Conservation (phyloP, 2,888 invertebrate genomes). For the Epinotia nisella region DNA sequence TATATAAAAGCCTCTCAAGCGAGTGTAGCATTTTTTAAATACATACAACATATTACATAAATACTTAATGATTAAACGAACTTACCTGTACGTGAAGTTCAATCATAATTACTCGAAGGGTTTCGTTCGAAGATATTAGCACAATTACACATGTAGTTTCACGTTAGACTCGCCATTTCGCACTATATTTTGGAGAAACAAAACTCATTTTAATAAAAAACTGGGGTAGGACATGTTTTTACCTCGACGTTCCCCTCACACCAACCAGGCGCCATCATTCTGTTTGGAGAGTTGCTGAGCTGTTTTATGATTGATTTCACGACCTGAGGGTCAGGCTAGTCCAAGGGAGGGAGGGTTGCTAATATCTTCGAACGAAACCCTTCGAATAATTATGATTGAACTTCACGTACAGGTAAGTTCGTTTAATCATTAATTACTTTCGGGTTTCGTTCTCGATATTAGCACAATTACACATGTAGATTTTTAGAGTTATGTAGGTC, state of each 20-base stretch:
- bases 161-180: conserved; percentile 17
- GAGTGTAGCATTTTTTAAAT: too few relatives aligned
- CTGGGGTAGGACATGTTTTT: background rate
- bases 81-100: too few relatives aligned
- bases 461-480: too few relatives aligned
- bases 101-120: background rate
- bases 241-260: background rate
- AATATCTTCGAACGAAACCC: conserved; percentile 23
- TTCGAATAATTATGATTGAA: too few relatives aligned
- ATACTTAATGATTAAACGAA: too few relatives aligned
- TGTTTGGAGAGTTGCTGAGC: background rate
- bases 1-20: too few relatives aligned
- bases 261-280: conserved; percentile 3
- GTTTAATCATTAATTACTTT: too few relatives aligned
- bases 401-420: too few relatives aligned
- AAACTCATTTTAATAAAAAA: conserved; percentile 1
- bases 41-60: too few relatives aligned
- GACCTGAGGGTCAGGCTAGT: too few relatives aligned
- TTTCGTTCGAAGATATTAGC: conserved; percentile 20
- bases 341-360: background rate
- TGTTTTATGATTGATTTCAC: background rate
- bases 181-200: conserved; percentile 16
- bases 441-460: too few relatives aligned
- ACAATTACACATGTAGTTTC: conserved; percentile 18
- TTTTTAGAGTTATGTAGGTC: too few relatives aligned